Percentiles rank a stretch among this genome's conserved stretches.
Evolutionary conservation across 2,888 invertebrate species (phyloP).

Genomic region (Mactromeris polynyma): DNA sequence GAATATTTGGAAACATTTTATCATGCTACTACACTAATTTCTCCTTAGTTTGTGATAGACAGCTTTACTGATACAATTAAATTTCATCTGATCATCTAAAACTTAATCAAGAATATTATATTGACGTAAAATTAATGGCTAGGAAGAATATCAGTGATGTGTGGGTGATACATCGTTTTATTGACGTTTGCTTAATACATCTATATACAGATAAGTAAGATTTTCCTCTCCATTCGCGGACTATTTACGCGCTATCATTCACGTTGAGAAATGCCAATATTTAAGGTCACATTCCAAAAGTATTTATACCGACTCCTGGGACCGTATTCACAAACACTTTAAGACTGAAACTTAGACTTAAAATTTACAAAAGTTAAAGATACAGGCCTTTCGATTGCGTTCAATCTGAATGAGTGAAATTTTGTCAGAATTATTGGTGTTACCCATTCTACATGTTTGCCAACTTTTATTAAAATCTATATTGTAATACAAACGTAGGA

Average conservation of each 20-base stretch:
- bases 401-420: no score
- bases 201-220: neutral
- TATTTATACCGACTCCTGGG: no score
- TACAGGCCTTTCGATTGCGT: no score
- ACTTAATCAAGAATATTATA: neutral
- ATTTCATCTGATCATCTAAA: neutral
- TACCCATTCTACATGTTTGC: no score
- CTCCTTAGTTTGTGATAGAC: neutral
- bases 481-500: no score
- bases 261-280: neutral
- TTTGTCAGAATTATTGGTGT: no score
- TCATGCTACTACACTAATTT: neutral
- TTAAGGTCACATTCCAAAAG: no score
- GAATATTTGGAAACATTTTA: neutral
- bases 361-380: no score
- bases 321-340: no score
- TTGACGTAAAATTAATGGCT: neutral
- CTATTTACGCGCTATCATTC: neutral
- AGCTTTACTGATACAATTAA: neutral
- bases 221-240: neutral
- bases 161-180: neutral
- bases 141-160: neutral
- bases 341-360: no score
- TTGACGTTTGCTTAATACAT: neutral
- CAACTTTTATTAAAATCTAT: no score